Conservation (phyloP, 2,113 vertebrate species). For the Lasiurus borealis region DNA sequence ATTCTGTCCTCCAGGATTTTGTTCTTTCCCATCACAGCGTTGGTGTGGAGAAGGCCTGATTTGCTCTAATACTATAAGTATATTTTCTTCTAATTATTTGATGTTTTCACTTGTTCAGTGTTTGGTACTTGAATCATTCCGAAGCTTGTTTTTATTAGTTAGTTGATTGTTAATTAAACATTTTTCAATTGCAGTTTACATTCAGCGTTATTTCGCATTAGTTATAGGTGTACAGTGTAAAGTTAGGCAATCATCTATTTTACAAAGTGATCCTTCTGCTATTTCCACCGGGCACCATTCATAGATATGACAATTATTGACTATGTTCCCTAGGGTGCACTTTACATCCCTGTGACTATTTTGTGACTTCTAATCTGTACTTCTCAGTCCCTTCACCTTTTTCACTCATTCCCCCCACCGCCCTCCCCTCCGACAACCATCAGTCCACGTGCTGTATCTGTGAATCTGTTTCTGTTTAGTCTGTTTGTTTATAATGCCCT, state of each 20-base stretch:
- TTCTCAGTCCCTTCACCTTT: not conserved
- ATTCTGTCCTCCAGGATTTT: not conserved
- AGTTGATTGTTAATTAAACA: not conserved
- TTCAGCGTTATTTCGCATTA: not conserved
- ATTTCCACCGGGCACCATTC: not conserved
- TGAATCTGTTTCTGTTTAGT: not conserved
- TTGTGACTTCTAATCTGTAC: not conserved
- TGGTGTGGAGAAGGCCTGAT: not conserved
- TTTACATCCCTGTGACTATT: not conserved
- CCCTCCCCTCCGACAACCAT: not conserved
- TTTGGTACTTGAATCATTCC: slow-evolving; percentile 23
- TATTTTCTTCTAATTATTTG: slow-evolving; percentile 19
- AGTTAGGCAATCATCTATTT: not conserved
- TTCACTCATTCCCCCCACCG: not conserved
- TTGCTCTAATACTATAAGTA: not conserved
- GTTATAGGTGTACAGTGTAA: not conserved
- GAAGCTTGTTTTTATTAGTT: not conserved
- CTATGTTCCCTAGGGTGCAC: not conserved
- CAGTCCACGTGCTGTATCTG: not conserved
- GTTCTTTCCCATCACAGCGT: not conserved
- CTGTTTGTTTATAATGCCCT: not conserved
- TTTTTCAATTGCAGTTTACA: not conserved
- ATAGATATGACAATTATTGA: not conserved
- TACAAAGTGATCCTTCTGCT: not conserved
- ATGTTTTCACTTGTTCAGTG: slow-evolving; percentile 21